phyloP scores from a whole-genome alignment of 1,140 invertebrate genomes.

The Drosophila bocqueti region DNA sequence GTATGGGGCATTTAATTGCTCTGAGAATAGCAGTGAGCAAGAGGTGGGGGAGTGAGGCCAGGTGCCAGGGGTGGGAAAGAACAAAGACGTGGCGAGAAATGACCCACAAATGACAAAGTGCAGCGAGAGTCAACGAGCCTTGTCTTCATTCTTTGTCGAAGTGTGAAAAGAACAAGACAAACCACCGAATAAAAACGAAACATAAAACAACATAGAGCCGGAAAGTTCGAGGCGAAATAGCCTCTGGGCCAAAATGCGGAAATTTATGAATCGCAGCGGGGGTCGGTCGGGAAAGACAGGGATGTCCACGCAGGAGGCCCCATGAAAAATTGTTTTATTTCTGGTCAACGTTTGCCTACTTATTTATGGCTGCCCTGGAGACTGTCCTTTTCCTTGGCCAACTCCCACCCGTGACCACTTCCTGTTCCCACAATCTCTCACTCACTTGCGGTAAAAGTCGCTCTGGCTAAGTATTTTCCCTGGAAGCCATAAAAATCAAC shows the following conservation, averaged over 20 bases:
- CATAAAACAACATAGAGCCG: background rate
- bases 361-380: conserved; percentile 64
- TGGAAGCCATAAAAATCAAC: conserved; percentile 61
- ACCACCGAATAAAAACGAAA: conserved; percentile 51
- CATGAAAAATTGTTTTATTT: conserved; percentile 81
- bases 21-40: conserved; percentile 50
- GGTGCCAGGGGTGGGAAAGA: background rate
- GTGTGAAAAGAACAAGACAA: conserved; percentile 66
- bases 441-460: conserved; percentile 3
- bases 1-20: conserved; percentile 73
- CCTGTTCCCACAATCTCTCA: conserved; percentile 4
- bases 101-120: conserved; percentile 75
- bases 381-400: conserved; percentile 11
- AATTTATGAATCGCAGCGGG: conserved; percentile 74
- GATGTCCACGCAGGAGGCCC: conserved; percentile 26
- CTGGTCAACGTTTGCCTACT: conserved; percentile 60
- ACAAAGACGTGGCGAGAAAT: conserved; percentile 40
- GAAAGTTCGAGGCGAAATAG: conserved; percentile 26
- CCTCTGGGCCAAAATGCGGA: conserved; percentile 40
- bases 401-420: conserved; percentile 1
- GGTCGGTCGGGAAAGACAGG: background rate
- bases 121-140: conserved; percentile 74
- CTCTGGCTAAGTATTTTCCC: conserved; percentile 63
- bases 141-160: conserved; percentile 45
- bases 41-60: background rate